Conservation (phyloP, 2,113 vertebrate genomes). For the Dascyllus trimaculatus region DNA sequence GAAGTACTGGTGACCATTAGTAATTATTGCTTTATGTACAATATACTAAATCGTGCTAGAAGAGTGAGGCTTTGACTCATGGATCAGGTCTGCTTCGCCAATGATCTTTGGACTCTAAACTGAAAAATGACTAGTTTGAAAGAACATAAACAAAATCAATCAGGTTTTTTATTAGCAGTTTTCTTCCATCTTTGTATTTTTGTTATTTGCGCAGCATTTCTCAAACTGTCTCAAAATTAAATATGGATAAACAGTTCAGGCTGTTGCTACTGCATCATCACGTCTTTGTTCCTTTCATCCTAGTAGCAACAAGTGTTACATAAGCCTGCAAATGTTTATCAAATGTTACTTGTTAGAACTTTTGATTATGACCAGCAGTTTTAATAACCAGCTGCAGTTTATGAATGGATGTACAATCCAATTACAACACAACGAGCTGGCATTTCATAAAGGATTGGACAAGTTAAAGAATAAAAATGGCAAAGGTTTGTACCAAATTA, state of each 20-base stretch:
- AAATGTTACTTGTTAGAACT: background rate
- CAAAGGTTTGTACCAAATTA: background rate
- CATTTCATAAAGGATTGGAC: background rate
- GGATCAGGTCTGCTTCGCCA: too few species aligned
- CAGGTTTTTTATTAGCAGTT: too few species aligned
- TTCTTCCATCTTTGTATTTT: too few species aligned
- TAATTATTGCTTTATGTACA: too few species aligned
- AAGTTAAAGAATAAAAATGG: background rate
- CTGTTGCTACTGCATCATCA: background rate
- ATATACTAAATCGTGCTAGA: too few species aligned
- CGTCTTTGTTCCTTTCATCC: background rate
- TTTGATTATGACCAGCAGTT: background rate
- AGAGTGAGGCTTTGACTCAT: too few species aligned
- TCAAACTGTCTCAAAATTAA: background rate
- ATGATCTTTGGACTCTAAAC: too few species aligned
- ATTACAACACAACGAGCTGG: background rate
- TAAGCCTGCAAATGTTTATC: background rate
- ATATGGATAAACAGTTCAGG: conserved; percentile 2
- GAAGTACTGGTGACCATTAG: too few species aligned
- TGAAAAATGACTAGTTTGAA: too few species aligned
- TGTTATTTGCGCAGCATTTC: background rate
- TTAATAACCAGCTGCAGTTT: background rate
- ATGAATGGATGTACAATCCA: background rate
- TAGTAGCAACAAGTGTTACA: background rate
- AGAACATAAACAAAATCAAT: too few species aligned